Evolutionary conservation across 2,888 invertebrate species (phyloP).

Genomic region (Limnephilus auricula): DNA sequence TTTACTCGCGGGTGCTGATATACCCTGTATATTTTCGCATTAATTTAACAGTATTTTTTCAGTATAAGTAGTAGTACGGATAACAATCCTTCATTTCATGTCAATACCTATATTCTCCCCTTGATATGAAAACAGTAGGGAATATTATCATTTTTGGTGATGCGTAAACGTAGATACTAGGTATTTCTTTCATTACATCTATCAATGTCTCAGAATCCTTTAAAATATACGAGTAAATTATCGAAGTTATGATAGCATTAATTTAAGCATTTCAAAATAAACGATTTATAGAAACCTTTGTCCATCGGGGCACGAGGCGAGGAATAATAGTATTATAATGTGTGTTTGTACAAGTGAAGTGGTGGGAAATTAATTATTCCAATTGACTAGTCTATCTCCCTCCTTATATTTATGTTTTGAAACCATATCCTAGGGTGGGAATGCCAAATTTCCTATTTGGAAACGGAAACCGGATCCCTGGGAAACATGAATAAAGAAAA

Average conservation of each 20-base stretch:
- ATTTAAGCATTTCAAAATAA: neutral
- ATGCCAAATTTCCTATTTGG: neutral
- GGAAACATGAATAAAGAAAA: neutral
- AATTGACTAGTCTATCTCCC: neutral
- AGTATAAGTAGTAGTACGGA: too few relatives aligned
- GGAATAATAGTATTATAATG: neutral
- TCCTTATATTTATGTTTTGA: neutral
- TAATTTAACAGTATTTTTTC: too few relatives aligned
- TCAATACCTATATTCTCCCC: too few relatives aligned
- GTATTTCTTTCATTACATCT: too few relatives aligned
- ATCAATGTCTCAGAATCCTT: too few relatives aligned
- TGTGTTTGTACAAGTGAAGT: neutral
- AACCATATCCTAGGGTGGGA: neutral
- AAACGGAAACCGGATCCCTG: neutral
- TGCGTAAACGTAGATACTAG: neutral
- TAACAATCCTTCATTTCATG: too few relatives aligned
- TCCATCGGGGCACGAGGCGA: neutral
- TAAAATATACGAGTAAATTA: neutral
- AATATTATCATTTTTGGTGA: neutral
- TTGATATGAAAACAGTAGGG: too few relatives aligned
- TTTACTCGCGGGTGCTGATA: too few relatives aligned
- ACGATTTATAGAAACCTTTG: neutral
- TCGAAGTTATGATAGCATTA: neutral
- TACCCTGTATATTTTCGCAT: too few relatives aligned
- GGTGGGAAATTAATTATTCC: neutral